Evolutionary conservation across 2,888 invertebrate species (phyloP).

Genomic region (Torymus aiolomorphi): DNA sequence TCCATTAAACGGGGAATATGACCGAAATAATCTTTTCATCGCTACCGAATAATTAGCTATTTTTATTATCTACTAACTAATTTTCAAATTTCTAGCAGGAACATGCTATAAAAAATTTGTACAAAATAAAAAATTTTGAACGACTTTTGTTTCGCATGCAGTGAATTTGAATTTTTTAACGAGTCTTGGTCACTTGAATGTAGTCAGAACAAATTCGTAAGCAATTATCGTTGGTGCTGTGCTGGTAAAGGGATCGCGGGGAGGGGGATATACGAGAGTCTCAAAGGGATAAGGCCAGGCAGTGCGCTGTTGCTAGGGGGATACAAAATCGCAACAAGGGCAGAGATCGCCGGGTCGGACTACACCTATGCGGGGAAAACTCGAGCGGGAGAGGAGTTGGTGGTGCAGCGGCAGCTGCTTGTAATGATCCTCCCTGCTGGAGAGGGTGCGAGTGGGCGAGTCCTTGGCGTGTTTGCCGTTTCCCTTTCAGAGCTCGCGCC

Average conservation of each 20-base stretch:
- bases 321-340: conserved; percentile 41
- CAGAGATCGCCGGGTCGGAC: conserved; percentile 47
- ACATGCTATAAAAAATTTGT: too few relatives aligned
- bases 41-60: neutral
- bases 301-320: conserved; percentile 48
- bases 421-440: conserved; percentile 23
- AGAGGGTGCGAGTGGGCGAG: neutral
- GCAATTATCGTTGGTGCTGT: conserved; percentile 22
- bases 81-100: too few relatives aligned
- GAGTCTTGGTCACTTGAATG: too few relatives aligned
- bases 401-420: neutral
- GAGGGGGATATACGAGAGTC: neutral
- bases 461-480: conserved; percentile 50
- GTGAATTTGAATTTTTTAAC: too few relatives aligned
- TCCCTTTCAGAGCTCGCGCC: neutral
- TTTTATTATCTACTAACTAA: too few relatives aligned
- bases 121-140: neutral
- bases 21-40: neutral
- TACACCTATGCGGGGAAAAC: conserved; percentile 1
- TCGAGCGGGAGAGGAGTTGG: too few relatives aligned
- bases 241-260: neutral
- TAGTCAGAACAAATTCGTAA: neutral
- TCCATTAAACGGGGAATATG: too few relatives aligned
- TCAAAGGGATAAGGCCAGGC: conserved; percentile 7
- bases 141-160: too few relatives aligned